Evolutionary conservation across 2,888 invertebrate species (phyloP), one percentile per base, ranked within the genome.

Genomic region (Ariolimax columbianus): DNA sequence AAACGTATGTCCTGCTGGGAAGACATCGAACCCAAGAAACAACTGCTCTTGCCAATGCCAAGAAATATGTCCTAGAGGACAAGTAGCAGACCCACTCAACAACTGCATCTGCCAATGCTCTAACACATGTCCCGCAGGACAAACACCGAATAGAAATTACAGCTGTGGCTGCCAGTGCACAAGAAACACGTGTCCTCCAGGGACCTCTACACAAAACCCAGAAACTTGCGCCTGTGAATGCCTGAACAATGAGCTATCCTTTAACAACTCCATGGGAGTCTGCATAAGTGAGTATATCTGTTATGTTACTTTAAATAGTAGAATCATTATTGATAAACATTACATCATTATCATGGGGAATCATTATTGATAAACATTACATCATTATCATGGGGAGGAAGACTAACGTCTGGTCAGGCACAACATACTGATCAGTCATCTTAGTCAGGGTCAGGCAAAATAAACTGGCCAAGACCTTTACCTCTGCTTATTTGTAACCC

Each of bases 121-220:
- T 19, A 40, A 70, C 26, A 26, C 23, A 19, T 70, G 70, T 19
- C 70, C 70, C 4, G 38, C 19, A 38, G 70, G 70, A 23, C 70
- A 70, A 26, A 6, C 26, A 19, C 26, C 70, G 26, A 70, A 70
- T 1, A 7, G 17, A 38, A 4, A 47, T 3, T 47, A 68, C 26
- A 40, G 30, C n/a, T 79, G 79, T 30, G 40, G 26, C 9, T 79
- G 73, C 11, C 26, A 73, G n/a, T 63, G 63, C 40, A n/a, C 43
- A 19, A 38, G 38, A 23, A 63, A 79, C 66, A 79, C 17, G 38
- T 79, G 79, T 59, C 79, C 79, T 30, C 40, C 66, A 11, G 38
- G 1, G n/a, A 55, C 1, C 0, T 26, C 55, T 0, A 73, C 17
- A 30, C 73, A 73, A 14, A 73, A 73, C 14, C 73, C n/a, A 14